Evolutionary conservation across 2,797 vertebrate species (phyloP), one percentile per base, ranked within the genome.

Genomic region (Distichodus sexfasciatus): DNA sequence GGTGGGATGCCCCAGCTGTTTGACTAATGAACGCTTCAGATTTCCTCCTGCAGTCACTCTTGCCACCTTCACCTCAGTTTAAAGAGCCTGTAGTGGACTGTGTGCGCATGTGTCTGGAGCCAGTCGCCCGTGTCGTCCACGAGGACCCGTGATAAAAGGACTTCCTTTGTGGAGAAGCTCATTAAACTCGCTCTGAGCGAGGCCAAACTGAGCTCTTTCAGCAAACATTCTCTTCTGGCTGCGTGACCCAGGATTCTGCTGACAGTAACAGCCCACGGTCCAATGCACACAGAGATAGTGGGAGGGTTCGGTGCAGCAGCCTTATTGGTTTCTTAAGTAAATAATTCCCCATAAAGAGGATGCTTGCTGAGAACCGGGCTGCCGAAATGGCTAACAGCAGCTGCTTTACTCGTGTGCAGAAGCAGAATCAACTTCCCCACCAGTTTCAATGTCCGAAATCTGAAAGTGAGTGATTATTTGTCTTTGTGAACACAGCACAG

Each of bases 11-110:
- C 65, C 76, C 60, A 40, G 74, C 48, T 75, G 65, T 43, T 58
- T 65, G 59, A 63, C 70, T 82, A 81, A 81, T 85, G 59, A 83
- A 86, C 82, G 80, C 70, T 79, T 77, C 81, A 82, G 85, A 83
- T 88, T 84, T 83, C 72, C 77, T 82, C 82, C 55, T 53, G 29
- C 51, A 31, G 44, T 11, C 23, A 9, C 38, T 50, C 12, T 33
- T 62, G 26, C 43, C 21, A 33, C 28, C 28, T 17, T 4, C n/a
- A n/a, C n/a, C 31, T 67, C 47, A 33, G 12, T 55, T 74, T 26
- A 57, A 57, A 62, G 38, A 65, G 41, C 41, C 0, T 24, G 21
- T 33, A 12, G 12, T 11, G 43, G 29, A n/a, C 50, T 54, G 15
- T 17, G 31, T 33, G 26, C n/a, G n/a, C n/a, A 24, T 51, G 51